phyloP scores from a whole-genome alignment of 2,888 invertebrate species.

The Cerceris rybyensis region DNA sequence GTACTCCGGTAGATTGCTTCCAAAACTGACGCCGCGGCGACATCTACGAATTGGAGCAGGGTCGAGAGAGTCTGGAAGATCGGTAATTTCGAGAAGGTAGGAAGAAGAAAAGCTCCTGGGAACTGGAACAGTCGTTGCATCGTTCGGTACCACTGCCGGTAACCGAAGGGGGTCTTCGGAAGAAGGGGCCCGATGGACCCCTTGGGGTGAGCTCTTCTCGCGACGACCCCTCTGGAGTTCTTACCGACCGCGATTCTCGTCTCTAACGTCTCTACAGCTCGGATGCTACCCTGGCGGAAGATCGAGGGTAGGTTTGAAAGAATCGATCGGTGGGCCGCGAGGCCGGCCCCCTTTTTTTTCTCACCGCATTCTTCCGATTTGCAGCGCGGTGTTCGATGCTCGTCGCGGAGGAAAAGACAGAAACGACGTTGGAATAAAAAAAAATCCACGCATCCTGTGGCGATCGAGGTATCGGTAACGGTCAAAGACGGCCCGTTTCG shows the following conservation, averaged over 20 bases:
- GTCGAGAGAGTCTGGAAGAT: constrained; percentile 13
- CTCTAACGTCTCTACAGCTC: background rate
- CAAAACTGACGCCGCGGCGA: constrained; percentile 30
- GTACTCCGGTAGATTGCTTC: background rate
- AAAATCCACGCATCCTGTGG: too few relatives aligned
- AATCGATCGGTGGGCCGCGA: too few relatives aligned
- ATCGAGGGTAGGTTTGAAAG: too few relatives aligned
- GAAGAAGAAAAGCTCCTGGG: constrained; percentile 21
- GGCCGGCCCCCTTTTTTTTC: too few relatives aligned
- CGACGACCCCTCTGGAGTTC: background rate
- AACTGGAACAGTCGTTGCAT: background rate
- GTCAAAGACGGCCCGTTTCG: too few relatives aligned
- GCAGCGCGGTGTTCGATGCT: too few relatives aligned
- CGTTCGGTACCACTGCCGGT: constrained; percentile 52
- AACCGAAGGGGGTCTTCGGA: constrained; percentile 32
- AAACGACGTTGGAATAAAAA: too few relatives aligned
- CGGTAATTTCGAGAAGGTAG: constrained; percentile 45
- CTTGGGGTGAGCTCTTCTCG: background rate
- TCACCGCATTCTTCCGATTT: too few relatives aligned
- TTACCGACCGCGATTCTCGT: constrained; percentile 43
- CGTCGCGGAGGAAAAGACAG: too few relatives aligned
- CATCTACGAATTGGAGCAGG: constrained; percentile 38
- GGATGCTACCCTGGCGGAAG: background rate
- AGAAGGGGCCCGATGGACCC: constrained; percentile 19
- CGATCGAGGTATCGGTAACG: too few relatives aligned